phyloP scores from a whole-genome alignment of 2,113 vertebrate genomes.

The Ailuropoda melanoleuca region DNA sequence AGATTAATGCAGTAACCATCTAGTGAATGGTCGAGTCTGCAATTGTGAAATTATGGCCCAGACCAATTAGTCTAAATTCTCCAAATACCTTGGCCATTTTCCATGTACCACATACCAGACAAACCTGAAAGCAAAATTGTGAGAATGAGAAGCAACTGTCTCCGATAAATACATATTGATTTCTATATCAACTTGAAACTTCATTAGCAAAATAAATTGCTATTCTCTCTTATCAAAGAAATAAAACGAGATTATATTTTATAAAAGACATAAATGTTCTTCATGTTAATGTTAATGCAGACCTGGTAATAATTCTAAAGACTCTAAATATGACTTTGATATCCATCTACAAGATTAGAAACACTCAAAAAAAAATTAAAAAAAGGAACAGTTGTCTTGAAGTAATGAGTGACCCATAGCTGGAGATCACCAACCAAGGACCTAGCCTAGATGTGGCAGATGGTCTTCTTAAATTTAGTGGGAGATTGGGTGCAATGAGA shows the following conservation, averaged over 20 bases:
- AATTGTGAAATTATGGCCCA: not conserved
- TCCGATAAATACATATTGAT: not conserved
- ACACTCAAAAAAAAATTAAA: not conserved
- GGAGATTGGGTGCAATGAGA: not conserved
- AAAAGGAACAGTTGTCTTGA: not conserved
- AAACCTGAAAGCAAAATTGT: not conserved
- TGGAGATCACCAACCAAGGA: not conserved
- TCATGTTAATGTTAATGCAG: not conserved
- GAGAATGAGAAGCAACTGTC: not conserved
- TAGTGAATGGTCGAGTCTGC: not conserved
- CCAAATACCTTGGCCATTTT: not conserved
- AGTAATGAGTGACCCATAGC: not conserved
- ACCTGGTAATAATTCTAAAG: not conserved
- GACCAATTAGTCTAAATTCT: not conserved
- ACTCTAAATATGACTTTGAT: not conserved
- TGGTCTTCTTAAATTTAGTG: not conserved
- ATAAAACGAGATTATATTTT: not conserved
- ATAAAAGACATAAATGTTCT: not conserved
- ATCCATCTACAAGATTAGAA: not conserved
- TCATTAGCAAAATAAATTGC: not conserved
- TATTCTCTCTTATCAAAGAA: not conserved
- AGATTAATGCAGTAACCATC: not conserved
- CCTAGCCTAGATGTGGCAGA: not conserved
- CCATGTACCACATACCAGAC: not conserved
- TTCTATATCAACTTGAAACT: not conserved